These are phyloP conservation scores for Philotrypesis tridentata DNA, from an alignment of 1,140 invertebrate species.

Conservation along the genomic window DNA sequence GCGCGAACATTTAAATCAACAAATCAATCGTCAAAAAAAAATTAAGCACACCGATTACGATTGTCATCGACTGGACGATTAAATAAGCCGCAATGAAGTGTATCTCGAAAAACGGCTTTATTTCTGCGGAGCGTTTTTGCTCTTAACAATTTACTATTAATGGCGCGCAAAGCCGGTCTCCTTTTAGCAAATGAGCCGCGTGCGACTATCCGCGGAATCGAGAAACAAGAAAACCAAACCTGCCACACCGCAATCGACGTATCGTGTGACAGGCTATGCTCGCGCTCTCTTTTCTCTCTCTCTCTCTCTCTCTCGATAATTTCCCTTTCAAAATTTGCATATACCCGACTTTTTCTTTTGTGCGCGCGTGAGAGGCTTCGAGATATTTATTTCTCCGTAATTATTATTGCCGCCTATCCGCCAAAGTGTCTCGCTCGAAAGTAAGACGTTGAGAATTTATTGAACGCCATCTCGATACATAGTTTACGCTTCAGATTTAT, in stretches of 20 bases:
- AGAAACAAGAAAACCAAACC: constrained; percentile 19
- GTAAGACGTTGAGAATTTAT: no score
- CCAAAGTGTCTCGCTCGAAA: background rate
- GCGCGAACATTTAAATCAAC: no score
- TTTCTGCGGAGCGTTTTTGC: background rate
- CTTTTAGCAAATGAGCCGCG: background rate
- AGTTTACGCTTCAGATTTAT: no score
- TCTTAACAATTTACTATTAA: background rate
- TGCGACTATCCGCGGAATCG: background rate
- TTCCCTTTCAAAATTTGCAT: background rate
- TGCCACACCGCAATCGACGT: constrained; percentile 7
- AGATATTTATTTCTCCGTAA: background rate
- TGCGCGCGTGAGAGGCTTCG: background rate
- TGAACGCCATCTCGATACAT: no score
- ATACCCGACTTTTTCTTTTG: background rate
- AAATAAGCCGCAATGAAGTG: background rate
- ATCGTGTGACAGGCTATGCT: constrained; percentile 27
- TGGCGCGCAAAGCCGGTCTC: background rate
- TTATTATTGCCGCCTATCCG: background rate
- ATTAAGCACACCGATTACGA: no score
- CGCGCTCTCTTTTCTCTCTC: constrained; percentile 23
- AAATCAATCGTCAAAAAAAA: no score
- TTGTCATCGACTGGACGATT: background rate
- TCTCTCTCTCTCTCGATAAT: constrained; percentile 33
- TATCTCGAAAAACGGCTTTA: background rate